These are phyloP conservation scores for Drosophila incognita DNA, from an alignment of 2,888 invertebrate genomes.

Conservation along the genomic window DNA sequence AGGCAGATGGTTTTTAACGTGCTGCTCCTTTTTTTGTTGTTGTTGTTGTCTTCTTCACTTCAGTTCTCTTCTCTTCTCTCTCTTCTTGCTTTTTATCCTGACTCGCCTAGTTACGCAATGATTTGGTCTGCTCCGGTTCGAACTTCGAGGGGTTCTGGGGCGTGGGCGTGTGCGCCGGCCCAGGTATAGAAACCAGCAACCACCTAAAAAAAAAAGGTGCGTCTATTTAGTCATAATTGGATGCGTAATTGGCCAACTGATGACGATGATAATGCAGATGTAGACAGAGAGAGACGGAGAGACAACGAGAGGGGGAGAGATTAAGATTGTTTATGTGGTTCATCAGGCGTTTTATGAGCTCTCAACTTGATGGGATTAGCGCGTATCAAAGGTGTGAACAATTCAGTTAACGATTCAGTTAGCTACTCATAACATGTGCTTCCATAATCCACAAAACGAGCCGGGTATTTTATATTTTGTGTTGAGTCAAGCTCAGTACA, in stretches of 20 bases:
- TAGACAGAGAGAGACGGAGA: background rate
- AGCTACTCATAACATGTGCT: background rate
- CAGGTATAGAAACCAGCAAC: background rate
- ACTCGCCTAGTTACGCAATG: slow-evolving; percentile 73
- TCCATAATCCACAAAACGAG: background rate
- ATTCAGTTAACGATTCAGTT: slow-evolving; percentile 11
- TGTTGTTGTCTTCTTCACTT: background rate
- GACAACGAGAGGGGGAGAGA: background rate
- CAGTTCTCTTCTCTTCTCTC: background rate
- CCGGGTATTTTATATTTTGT: background rate
- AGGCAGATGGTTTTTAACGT: slow-evolving; percentile 63
- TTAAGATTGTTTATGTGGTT: slow-evolving; percentile 22
- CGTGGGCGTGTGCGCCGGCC: slow-evolving; percentile 26
- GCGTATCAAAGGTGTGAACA: slow-evolving; percentile 28
- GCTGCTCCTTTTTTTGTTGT: slow-evolving; percentile 43
- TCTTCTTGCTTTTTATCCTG: background rate
- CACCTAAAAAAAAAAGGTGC: slow-evolving; percentile 60
- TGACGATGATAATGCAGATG: slow-evolving; percentile 33
- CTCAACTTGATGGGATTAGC: slow-evolving; percentile 1
- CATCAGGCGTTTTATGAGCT: slow-evolving; percentile 19
- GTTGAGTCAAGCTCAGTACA: background rate
- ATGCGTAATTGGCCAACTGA: slow-evolving; percentile 66
- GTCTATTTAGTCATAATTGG: slow-evolving; percentile 76
- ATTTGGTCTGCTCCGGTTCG: slow-evolving; percentile 48
- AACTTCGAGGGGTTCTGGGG: background rate